Percentiles rank a stretch among this genome's conserved stretches.
These are phyloP conservation scores for Dryobotodes eremita DNA, from an alignment of 2,888 invertebrate genomes.

Conservation along the genomic window DNA sequence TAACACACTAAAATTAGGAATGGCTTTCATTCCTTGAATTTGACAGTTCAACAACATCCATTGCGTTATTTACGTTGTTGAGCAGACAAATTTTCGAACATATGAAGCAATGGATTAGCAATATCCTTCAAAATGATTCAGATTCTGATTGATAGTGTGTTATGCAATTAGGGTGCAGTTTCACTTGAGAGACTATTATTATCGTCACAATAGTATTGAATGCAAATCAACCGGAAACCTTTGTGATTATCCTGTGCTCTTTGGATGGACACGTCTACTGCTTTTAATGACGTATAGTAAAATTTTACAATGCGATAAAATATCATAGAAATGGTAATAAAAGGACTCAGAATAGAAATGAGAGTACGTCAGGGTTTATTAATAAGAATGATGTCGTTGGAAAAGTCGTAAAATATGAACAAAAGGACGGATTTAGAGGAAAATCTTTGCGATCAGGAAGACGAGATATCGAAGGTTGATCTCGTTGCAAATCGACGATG, in stretches of 20 bases:
- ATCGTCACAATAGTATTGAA: conserved; percentile 78
- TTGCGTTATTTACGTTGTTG: too few species aligned
- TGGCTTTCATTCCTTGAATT: too few species aligned
- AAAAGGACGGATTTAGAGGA: conserved; percentile 52
- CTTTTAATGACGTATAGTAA: conserved; percentile 52
- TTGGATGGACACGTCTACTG: conserved; percentile 61
- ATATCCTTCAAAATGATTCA: too few species aligned
- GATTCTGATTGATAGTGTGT: too few species aligned
- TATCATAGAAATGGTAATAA: conserved; percentile 55
- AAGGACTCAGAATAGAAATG: conserved; percentile 35
- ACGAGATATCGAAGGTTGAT: conserved; percentile 71
- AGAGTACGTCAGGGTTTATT: conserved; percentile 23
- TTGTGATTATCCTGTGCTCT: conserved; percentile 60
- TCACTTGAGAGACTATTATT: conserved; percentile 69
- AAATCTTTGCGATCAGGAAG: conserved; percentile 72
- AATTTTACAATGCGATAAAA: conserved; percentile 56
- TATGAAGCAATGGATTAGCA: too few species aligned
- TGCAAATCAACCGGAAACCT: conserved; percentile 83
- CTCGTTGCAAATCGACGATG: conserved; percentile 71
- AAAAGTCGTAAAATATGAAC: conserved; percentile 38
- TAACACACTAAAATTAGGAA: too few species aligned
- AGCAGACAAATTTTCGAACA: too few species aligned
- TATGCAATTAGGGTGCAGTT: conserved; percentile 9
- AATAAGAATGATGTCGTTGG: conserved; percentile 16
- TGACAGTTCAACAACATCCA: too few species aligned